phyloP scores from a whole-genome alignment of 2,888 invertebrate genomes.

The Hedychridium roseum region DNA sequence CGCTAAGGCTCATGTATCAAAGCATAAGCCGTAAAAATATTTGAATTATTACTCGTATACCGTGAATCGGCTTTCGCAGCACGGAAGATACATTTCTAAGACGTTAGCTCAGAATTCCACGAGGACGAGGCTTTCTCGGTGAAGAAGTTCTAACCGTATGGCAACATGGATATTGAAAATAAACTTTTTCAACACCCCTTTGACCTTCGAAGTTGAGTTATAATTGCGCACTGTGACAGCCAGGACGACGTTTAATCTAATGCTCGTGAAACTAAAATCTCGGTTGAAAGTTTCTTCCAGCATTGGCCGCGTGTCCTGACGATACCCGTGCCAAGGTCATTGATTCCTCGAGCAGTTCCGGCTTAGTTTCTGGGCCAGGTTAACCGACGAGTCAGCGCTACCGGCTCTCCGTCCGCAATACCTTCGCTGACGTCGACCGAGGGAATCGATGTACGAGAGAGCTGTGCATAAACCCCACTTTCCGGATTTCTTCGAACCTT shows the following conservation, averaged over 20 bases:
- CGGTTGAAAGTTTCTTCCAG: constrained; percentile 37
- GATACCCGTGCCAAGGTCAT: constrained; percentile 56
- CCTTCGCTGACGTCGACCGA: constrained; percentile 30
- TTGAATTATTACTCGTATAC: no score
- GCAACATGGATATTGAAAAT: background rate
- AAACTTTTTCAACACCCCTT: background rate
- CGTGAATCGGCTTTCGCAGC: no score
- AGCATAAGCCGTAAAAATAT: no score
- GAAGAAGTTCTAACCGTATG: background rate
- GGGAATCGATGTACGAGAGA: constrained; percentile 22
- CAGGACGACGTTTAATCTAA: background rate
- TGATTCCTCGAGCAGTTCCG: constrained; percentile 60
- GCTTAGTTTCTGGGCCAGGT: constrained; percentile 60
- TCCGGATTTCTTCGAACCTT: constrained; percentile 9
- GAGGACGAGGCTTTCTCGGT: constrained; percentile 1
- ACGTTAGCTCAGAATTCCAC: background rate
- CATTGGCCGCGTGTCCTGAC: constrained; percentile 25
- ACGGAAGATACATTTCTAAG: no score
- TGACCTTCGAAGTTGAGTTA: no score
- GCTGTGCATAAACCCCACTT: constrained; percentile 13
- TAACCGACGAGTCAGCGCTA: constrained; percentile 43
- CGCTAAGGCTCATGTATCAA: no score
- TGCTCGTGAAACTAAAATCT: background rate
- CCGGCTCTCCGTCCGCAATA: constrained; percentile 33
- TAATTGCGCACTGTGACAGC: no score